A percentile compares a stretch with the other conserved stretches of the same genome.
phyloP scores from a whole-genome alignment of 2,888 invertebrate genomes.

The Odontocolon sp. region DNA sequence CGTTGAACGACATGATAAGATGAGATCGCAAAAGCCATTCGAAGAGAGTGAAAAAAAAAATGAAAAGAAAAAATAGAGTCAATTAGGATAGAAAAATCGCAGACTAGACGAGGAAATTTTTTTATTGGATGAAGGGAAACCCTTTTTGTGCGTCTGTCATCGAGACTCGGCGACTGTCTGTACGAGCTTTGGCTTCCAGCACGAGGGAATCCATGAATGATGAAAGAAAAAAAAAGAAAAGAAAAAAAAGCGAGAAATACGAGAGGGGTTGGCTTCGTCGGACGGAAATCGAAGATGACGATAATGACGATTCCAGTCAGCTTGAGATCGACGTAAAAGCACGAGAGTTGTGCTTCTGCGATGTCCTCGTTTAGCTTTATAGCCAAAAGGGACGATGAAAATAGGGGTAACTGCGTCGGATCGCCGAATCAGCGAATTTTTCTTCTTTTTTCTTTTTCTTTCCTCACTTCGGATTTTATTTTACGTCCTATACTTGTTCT shows the following conservation, averaged over 20 bases:
- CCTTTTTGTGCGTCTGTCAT: constrained; percentile 67
- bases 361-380: constrained; percentile 47
- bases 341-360: constrained; percentile 39
- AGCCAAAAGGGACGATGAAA: constrained; percentile 28
- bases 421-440: constrained; percentile 56
- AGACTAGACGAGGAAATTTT: constrained; percentile 48
- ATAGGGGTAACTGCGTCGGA: constrained; percentile 8
- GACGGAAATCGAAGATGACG: constrained; percentile 48
- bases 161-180: constrained; percentile 30
- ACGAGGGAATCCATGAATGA: neutral
- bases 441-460: constrained; percentile 12
- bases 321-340: neutral
- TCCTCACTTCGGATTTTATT: constrained; percentile 21
- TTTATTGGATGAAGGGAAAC: constrained; percentile 69
- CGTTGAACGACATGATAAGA: too few relatives aligned
- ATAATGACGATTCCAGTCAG: constrained; percentile 49
- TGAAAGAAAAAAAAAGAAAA: neutral
- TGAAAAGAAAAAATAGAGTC: neutral
- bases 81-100: constrained; percentile 59
- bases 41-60: neutral
- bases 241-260: neutral
- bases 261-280: constrained; percentile 35
- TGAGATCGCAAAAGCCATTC: constrained; percentile 5
- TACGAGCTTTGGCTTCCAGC: constrained; percentile 49
- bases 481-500: constrained; percentile 39